phyloP scores from a whole-genome alignment of 2,113 vertebrate genomes.

The Isichthys henryi region DNA sequence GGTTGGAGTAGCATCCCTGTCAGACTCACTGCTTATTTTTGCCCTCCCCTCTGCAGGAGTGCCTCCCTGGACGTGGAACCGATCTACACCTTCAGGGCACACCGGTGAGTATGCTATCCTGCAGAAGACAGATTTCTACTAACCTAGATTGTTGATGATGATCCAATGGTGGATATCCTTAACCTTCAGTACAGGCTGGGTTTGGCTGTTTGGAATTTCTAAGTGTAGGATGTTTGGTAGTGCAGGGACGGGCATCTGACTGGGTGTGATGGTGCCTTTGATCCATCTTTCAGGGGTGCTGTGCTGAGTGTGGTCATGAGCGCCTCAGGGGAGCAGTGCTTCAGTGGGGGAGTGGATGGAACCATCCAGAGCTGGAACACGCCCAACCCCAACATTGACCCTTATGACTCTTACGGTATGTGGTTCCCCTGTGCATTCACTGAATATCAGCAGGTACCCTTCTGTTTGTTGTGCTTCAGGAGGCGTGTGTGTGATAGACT shows the following conservation, averaged over 20 bases:
- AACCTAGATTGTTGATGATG: neutral
- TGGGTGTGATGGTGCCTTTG: neutral
- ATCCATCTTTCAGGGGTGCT: constrained; percentile 69
- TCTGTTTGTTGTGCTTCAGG: neutral
- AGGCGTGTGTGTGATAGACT: neutral
- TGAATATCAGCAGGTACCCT: neutral
- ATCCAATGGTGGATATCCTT: neutral
- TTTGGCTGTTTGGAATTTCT: neutral
- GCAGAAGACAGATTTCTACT: neutral
- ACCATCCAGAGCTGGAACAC: constrained; percentile 95
- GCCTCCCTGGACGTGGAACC: constrained; percentile 93
- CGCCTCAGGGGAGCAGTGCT: constrained; percentile 90
- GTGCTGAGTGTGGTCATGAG: constrained; percentile 98
- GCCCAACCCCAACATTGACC: constrained; percentile 88
- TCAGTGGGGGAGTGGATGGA: constrained; percentile 86
- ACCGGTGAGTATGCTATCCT: constrained; percentile 70
- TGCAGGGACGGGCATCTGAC: neutral
- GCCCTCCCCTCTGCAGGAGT: constrained; percentile 66
- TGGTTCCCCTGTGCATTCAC: neutral
- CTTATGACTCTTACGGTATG: constrained; percentile 91
- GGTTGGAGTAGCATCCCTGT: neutral
- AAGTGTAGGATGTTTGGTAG: neutral
- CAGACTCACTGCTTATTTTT: neutral
- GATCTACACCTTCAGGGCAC: constrained; percentile 97
- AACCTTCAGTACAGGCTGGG: neutral